Evolutionary conservation across 92 coral and sea anemone genomes (phyloP).

Genomic region (Zoanthus solanderi): DNA sequence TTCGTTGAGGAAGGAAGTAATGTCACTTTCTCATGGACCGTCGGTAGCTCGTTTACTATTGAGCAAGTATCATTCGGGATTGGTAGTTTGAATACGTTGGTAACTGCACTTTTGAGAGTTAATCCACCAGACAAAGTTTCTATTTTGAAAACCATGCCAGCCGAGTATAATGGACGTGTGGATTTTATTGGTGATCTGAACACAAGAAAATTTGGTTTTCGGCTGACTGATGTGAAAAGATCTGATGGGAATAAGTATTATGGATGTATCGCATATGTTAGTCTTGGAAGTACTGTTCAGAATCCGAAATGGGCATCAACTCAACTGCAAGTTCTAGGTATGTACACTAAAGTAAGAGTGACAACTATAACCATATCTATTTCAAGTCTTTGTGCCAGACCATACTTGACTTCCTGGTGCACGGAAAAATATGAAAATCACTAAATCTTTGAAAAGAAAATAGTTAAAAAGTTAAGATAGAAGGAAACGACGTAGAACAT

Average conservation of each 20-base stretch:
- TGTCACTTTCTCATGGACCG: slow-evolving; percentile 4
- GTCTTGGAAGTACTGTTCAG: background rate
- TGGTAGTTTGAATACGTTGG: no score
- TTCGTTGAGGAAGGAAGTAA: slow-evolving; percentile 2
- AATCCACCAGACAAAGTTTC: background rate
- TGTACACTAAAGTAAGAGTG: background rate
- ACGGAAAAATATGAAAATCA: no score
- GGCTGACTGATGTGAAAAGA: background rate
- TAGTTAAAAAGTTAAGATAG: no score
- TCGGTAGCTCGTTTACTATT: background rate
- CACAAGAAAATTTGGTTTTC: slow-evolving; percentile 3
- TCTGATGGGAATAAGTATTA: slow-evolving; percentile 29
- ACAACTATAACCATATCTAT: no score
- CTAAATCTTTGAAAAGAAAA: no score
- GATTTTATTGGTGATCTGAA: background rate
- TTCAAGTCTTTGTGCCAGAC: no score
- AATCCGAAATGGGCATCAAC: background rate
- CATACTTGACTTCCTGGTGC: no score
- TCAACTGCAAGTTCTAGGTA: slow-evolving; percentile 7
- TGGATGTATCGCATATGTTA: background rate
- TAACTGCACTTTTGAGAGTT: background rate
- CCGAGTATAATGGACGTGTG: background rate
- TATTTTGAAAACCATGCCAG: background rate
- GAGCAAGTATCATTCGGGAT: background rate
- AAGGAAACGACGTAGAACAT: no score